These are phyloP conservation scores for Corticium candelabrum DNA, from an alignment of 37 sponge, comb jelly and placozoan genomes.

Conservation along the genomic window DNA sequence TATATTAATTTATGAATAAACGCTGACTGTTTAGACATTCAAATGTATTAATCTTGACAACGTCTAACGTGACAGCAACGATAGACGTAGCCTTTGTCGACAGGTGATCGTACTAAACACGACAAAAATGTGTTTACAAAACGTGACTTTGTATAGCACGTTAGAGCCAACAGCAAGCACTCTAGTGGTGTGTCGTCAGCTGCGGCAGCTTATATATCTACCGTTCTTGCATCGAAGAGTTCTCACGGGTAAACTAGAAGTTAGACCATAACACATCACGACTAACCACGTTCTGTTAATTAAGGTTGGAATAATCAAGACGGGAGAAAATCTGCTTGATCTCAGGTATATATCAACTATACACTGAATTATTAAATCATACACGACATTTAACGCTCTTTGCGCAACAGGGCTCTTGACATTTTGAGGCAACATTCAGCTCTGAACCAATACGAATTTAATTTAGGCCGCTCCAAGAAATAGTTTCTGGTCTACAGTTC, in stretches of 20 bases:
- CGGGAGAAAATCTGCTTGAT: too few relatives aligned
- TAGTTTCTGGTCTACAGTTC: too few relatives aligned
- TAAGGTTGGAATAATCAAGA: too few relatives aligned
- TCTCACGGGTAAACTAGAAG: too few relatives aligned
- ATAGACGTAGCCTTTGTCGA: conserved; percentile 98
- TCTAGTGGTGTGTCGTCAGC: conserved; percentile 85
- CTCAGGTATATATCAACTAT: too few relatives aligned
- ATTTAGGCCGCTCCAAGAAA: too few relatives aligned
- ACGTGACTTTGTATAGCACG: not conserved
- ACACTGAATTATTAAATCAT: too few relatives aligned
- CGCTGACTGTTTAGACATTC: conserved; percentile 69
- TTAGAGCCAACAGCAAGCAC: conserved; percentile 95
- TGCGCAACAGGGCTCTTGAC: conserved; percentile 54
- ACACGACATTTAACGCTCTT: too few relatives aligned
- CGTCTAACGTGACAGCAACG: conserved; percentile 95
- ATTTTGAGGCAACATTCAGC: conserved; percentile 28
- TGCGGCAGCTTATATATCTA: conserved; percentile 78
- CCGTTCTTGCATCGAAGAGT: conserved; percentile 79
- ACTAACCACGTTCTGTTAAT: too few relatives aligned
- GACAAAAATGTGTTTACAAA: not conserved
- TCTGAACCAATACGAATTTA: not conserved
- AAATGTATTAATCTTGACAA: conserved; percentile 93
- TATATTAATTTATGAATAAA: conserved; percentile 10
- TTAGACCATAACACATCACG: too few relatives aligned
- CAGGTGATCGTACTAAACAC: conserved; percentile 74